These are phyloP conservation scores for Hippocampus comes DNA, from an alignment of 2,113 vertebrate genomes.

Conservation along the genomic window DNA sequence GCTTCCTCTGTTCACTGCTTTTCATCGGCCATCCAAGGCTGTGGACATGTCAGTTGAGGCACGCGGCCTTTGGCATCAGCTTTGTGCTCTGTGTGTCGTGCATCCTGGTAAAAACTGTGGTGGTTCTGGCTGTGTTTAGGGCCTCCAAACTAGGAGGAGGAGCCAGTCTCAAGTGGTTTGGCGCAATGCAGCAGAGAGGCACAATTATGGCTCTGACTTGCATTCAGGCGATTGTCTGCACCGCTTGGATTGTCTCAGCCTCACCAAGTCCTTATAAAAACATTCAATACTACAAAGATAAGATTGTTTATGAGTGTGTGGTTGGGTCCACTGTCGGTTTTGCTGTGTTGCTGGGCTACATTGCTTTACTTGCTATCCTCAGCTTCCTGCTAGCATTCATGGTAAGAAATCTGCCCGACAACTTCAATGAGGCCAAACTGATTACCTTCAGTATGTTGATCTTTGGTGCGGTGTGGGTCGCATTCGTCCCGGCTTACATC, in stretches of 20 bases:
- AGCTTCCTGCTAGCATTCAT: conserved; percentile 70
- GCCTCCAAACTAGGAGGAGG: conserved; percentile 58
- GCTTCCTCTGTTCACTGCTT: conserved; percentile 68
- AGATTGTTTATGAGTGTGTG: conserved; percentile 64
- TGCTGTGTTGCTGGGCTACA: conserved; percentile 58
- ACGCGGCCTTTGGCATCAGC: conserved; percentile 62
- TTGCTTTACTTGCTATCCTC: conserved; percentile 57
- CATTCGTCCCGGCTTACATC: conserved; percentile 67
- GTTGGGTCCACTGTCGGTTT: conserved; percentile 61
- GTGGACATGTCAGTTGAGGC: conserved; percentile 63
- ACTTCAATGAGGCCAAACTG: conserved; percentile 67
- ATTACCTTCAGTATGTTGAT: conserved; percentile 74
- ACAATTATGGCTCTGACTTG: conserved; percentile 57
- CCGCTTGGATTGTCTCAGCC: conserved; percentile 53
- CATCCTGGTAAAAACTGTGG: conserved; percentile 64
- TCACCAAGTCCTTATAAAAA: conserved; percentile 57
- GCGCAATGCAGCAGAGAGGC: conserved; percentile 54
- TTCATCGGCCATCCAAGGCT: conserved; percentile 60
- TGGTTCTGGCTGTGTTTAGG: conserved; percentile 66
- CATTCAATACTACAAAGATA: conserved; percentile 47
- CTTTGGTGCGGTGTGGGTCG: conserved; percentile 71
- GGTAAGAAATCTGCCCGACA: conserved; percentile 66
- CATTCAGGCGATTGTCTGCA: conserved; percentile 59
- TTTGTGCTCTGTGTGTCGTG: conserved; percentile 65
- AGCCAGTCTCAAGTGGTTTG: conserved; percentile 55